These are phyloP conservation scores for Trichosurus vulpecula DNA, from an alignment of 2,797 vertebrate species.

Conservation along the genomic window DNA sequence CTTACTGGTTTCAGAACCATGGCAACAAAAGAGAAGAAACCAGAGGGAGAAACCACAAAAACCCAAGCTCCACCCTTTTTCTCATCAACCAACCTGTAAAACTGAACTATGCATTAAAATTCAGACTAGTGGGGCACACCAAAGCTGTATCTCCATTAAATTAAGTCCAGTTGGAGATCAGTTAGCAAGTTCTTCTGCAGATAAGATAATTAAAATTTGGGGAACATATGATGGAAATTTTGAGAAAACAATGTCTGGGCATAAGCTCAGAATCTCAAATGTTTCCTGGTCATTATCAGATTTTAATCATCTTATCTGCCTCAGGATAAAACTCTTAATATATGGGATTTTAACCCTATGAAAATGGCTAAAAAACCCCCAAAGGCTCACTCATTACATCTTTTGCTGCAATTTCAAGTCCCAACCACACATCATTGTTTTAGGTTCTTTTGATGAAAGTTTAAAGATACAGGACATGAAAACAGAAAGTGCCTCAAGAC, in stretches of 20 bases:
- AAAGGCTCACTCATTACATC: slow-evolving; percentile 98
- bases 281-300: slow-evolving; percentile 97
- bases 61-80: slow-evolving; percentile 94
- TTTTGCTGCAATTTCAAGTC: slow-evolving; percentile 99
- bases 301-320: slow-evolving; percentile 97
- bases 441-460: slow-evolving; percentile 98
- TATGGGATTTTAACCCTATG: slow-evolving; percentile 99
- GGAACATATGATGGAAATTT: slow-evolving; percentile 98
- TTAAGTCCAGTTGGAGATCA: slow-evolving; percentile 98
- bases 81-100: slow-evolving; percentile 95
- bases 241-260: slow-evolving; percentile 98
- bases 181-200: slow-evolving; percentile 98
- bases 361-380: slow-evolving; percentile 96
- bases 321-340: slow-evolving; percentile 99
- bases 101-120: slow-evolving; percentile 97
- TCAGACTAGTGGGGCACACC: slow-evolving; percentile 96
- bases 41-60: slow-evolving; percentile 94
- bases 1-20: slow-evolving; percentile 84
- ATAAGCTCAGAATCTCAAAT: slow-evolving; percentile 98
- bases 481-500: slow-evolving; percentile 98
- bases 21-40: slow-evolving; percentile 99
- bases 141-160: slow-evolving; percentile 97
- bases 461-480: slow-evolving; percentile 99
- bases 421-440: slow-evolving; percentile 99
- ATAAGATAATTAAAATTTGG: slow-evolving; percentile 99